Conservation (phyloP, 2,113 vertebrate species). For the Monarcha castaneiventris region DNA sequence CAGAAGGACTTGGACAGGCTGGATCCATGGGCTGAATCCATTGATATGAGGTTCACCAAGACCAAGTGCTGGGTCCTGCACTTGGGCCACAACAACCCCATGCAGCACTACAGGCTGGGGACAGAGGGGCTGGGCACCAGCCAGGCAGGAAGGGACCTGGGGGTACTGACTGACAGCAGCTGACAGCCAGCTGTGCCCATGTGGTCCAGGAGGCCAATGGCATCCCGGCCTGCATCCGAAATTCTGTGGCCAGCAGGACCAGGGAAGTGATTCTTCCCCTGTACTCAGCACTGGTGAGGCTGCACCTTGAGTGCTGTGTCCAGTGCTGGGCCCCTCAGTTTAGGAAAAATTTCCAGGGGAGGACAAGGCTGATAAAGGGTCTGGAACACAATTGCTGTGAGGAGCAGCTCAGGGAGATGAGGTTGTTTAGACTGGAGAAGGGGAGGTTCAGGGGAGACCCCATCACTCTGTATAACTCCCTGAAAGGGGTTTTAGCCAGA, state of each 20-base stretch:
- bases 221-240: not conserved
- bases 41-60: rapidly evolving
- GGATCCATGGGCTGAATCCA: not conserved
- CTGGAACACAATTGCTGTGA: not conserved
- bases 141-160: not conserved
- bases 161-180: not conserved
- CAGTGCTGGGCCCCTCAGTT: not conserved
- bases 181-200: not conserved
- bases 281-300: not conserved
- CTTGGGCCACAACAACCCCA: not conserved
- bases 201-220: not conserved
- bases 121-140: too few species aligned
- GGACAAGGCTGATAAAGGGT: not conserved
- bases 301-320: not conserved
- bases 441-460: not conserved
- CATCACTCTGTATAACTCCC: not conserved
- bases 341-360: not conserved
- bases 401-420: not conserved
- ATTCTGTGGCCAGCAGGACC: not conserved
- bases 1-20: not conserved
- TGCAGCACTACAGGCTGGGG: not conserved
- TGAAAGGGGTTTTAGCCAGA: not conserved
- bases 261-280: not conserved
- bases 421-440: not conserved
- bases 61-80: not conserved